Percentiles rank a stretch among this genome's conserved stretches.
Conservation (phyloP, 2,797 vertebrate genomes). For the Eulemur albifrons region DNA sequence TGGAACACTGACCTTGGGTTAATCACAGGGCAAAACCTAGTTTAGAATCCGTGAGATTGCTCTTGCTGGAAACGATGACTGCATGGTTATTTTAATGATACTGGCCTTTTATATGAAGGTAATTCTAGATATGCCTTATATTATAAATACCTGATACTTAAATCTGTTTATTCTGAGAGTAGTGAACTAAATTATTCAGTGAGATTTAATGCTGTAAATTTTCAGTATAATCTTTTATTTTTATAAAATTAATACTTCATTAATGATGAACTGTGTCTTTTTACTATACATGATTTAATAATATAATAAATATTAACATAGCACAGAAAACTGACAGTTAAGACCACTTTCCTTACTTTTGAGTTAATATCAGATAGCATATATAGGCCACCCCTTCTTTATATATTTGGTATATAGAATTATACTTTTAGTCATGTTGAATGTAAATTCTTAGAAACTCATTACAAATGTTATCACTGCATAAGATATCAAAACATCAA, state of each 20-base stretch:
- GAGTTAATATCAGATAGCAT: neutral
- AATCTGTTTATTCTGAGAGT: neutral
- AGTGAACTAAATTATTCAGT: neutral
- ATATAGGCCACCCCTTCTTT: neutral
- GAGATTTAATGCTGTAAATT: neutral
- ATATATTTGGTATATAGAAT: neutral
- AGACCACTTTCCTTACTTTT: constrained; percentile 3
- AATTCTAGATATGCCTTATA: neutral
- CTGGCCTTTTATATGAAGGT: neutral
- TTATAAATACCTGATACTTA: neutral
- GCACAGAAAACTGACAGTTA: neutral
- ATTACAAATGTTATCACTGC: neutral
- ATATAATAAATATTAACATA: neutral
- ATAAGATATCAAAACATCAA: neutral
- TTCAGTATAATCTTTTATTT: neutral
- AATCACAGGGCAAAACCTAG: neutral
- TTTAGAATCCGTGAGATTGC: neutral
- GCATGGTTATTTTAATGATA: neutral
- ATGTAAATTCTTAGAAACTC: constrained; percentile 22
- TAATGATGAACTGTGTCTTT: neutral
- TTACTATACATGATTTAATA: neutral
- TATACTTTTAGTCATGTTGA: neutral
- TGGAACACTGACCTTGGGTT: neutral
- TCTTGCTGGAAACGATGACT: neutral
- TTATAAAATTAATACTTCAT: neutral